Evolutionary conservation across 2,888 invertebrate genomes (phyloP), one percentile per base, ranked within the genome.

Genomic region (Caenorhabditis virilis): DNA sequence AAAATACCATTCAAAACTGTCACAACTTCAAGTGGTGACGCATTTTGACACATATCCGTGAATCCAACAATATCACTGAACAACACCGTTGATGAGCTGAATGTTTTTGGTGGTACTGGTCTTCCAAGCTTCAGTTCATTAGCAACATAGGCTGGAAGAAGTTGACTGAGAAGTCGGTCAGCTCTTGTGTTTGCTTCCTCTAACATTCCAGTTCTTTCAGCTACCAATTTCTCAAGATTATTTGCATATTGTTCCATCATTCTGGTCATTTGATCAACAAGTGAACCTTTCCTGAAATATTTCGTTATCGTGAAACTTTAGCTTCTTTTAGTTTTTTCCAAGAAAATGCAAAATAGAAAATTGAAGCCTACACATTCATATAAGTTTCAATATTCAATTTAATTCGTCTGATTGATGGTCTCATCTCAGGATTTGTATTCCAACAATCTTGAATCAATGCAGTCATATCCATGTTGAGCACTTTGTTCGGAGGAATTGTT

Each of bases 221-320:
- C 67, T 7, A 82, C 82, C 7, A 82, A 27, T 41, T 82, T 82
- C 60, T 82, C 82, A 38, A 82, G 61, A 53, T 82, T 82, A 48
- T 82, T 82, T 13, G 82, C 80, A 45, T 82, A 82, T 49, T 79
- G 67, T 45, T 69, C 69, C 69, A 69, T 72, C 66, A 74, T 64
- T 51, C 77, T 59, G 69, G 80, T 81, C 80, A 81, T 81, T 53
- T 82, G 82, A 51, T 82, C 82, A 22, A 82, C 82, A 33, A 82
- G 59, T 20, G 73, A 73, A 38, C 82, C 82, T 49, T 78, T 80
- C 38, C 78, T 80, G 49, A 57, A 76, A 74, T 23, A 49, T 13
- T 33, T 42, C n/a, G n/a, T n/a, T n/a, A n/a, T n/a, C n/a, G n/a
- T n/a, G n/a, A n/a, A n/a, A n/a, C n/a, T n/a, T n/a, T n/a, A n/a